phyloP scores from a whole-genome alignment of 2,797 vertebrate genomes.

The Gambusia yucatana region DNA sequence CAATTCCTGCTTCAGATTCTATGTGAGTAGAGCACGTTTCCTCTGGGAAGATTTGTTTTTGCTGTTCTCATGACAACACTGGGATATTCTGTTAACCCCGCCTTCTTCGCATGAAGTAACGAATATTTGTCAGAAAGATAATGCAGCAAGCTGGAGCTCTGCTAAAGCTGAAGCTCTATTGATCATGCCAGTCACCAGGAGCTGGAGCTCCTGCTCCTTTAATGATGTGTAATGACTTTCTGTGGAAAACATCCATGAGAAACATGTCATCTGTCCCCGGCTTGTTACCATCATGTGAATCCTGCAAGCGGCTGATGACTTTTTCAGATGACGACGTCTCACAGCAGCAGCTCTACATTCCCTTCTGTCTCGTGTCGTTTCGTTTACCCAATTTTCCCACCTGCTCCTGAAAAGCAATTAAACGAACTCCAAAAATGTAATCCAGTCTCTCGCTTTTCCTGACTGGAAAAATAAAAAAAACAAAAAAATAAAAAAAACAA shows the following conservation, averaged over 20 bases:
- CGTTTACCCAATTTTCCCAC: background rate
- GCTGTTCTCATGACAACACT: background rate
- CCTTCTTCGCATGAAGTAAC: background rate
- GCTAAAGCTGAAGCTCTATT: background rate
- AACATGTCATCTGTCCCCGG: slow-evolving; percentile 1
- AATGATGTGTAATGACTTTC: background rate
- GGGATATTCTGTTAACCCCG: background rate
- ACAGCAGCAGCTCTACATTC: background rate
- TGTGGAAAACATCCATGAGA: background rate
- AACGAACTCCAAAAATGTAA: background rate
- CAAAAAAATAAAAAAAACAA: background rate
- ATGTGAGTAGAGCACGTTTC: background rate
- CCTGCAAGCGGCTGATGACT: background rate
- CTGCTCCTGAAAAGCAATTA: background rate
- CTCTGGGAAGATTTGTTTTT: background rate
- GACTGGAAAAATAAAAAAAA: background rate
- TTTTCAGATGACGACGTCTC: background rate
- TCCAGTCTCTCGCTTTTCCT: background rate
- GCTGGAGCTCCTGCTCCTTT: background rate
- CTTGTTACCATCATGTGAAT: background rate
- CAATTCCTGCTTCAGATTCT: background rate
- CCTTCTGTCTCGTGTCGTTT: background rate
- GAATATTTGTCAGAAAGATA: background rate
- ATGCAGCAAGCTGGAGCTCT: background rate
- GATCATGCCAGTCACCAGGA: background rate